Percentiles rank a stretch among this genome's conserved stretches.
These are phyloP conservation scores for Neodiprion virginianus DNA, from an alignment of 1,140 invertebrate species.

Conservation along the genomic window DNA sequence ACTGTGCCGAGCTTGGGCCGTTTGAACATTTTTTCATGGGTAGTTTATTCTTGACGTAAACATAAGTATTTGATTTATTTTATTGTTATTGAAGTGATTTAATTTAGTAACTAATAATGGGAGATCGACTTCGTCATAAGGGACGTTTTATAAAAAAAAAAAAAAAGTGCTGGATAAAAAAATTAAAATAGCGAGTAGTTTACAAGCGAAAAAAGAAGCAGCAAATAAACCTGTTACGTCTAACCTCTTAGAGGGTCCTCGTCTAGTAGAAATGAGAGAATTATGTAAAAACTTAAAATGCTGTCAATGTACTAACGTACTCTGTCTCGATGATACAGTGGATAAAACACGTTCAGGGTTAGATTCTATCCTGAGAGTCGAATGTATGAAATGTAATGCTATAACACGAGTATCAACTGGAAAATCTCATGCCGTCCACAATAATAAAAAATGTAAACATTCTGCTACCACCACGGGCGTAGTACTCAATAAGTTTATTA, in stretches of 20 bases:
- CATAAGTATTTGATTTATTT: too few species aligned
- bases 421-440: slow-evolving; percentile 12
- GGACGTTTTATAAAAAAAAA: slow-evolving; percentile 17
- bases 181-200: slow-evolving; percentile 7
- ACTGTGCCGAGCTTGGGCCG: too few species aligned
- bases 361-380: slow-evolving; percentile 11
- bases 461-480: slow-evolving; percentile 19
- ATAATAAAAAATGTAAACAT: slow-evolving; percentile 10
- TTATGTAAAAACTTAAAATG: slow-evolving; percentile 22
- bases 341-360: slow-evolving; percentile 15
- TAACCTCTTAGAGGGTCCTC: not conserved
- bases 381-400: slow-evolving; percentile 9
- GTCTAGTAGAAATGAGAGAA: slow-evolving; percentile 19
- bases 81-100: not conserved
- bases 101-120: slow-evolving; percentile 14
- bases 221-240: not conserved
- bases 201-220: slow-evolving; percentile 16
- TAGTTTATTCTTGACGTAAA: too few species aligned
- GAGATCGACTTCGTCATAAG: slow-evolving; percentile 16
- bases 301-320: slow-evolving; percentile 9
- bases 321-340: slow-evolving; percentile 11
- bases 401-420: slow-evolving; percentile 19
- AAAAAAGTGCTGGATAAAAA: slow-evolving; percentile 9
- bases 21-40: too few species aligned
- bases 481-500: slow-evolving; percentile 22